A percentile compares a stretch with the other conserved stretches of the same genome.
Evolutionary conservation across 2,888 invertebrate species (phyloP).

Genomic region (Athrips mouffetella): DNA sequence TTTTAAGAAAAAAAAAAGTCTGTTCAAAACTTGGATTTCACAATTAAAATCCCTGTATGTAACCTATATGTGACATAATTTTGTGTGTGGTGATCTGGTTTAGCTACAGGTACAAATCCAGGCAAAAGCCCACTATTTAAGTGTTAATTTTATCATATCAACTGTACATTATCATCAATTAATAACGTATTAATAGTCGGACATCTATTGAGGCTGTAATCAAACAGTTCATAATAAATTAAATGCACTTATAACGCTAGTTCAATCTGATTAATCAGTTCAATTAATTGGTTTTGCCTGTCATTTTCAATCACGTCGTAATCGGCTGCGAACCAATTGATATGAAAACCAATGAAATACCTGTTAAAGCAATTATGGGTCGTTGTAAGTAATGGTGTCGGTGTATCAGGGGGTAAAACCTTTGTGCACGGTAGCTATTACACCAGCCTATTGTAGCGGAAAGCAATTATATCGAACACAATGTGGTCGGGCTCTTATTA

Average conservation of each 20-base stretch:
- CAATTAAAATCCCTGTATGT: too few species aligned
- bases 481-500: too few species aligned
- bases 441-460: background rate
- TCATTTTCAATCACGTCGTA: background rate
- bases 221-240: background rate
- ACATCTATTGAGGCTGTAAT: background rate
- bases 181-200: background rate
- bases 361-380: background rate
- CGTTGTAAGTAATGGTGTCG: background rate
- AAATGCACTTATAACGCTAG: too few species aligned
- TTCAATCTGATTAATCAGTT: background rate
- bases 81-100: too few species aligned
- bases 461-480: conserved; percentile 2
- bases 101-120: too few species aligned
- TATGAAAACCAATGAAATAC: background rate
- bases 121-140: background rate
- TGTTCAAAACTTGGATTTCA: too few species aligned
- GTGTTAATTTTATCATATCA: background rate
- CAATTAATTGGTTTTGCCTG: background rate
- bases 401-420: background rate
- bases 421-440: background rate
- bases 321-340: background rate
- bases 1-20: too few species aligned
- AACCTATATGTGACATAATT: too few species aligned
- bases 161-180: background rate